These are phyloP conservation scores for Hippocampus mohnikei DNA, from an alignment of 2,113 vertebrate genomes.

Conservation along the genomic window DNA sequence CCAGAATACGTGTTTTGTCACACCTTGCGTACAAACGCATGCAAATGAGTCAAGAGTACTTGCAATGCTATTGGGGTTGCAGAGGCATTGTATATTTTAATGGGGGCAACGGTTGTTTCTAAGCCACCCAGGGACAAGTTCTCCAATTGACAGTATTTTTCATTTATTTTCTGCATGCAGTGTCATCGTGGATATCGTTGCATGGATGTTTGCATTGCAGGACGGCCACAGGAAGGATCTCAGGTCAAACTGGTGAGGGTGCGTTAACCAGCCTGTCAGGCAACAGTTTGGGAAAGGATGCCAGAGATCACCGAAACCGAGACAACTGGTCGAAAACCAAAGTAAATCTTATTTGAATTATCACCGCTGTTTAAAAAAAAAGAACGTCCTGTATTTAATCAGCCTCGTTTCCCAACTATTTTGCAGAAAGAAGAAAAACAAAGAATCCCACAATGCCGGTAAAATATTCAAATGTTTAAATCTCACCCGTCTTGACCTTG, in stretches of 20 bases:
- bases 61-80: constrained; percentile 16
- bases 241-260: constrained; percentile 48
- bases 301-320: constrained; percentile 96
- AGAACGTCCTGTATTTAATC: neutral
- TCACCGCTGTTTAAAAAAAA: no score
- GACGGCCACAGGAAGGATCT: constrained; percentile 27
- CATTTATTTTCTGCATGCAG: neutral
- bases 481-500: neutral
- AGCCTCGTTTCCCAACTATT: neutral
- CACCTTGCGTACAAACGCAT: constrained; percentile 3
- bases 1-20: neutral
- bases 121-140: neutral
- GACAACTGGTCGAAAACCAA: constrained; percentile 82
- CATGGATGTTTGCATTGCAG: constrained; percentile 38
- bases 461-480: neutral
- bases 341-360: constrained; percentile 68
- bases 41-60: constrained; percentile 16
- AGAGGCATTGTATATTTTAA: neutral
- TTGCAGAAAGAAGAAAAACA: constrained; percentile 93
- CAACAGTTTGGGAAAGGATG: constrained; percentile 81
- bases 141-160: neutral
- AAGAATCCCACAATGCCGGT: constrained; percentile 97
- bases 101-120: neutral
- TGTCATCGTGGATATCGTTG: neutral
- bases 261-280: constrained; percentile 59